A percentile compares a stretch with the other conserved stretches of the same genome.
Evolutionary conservation across 37 sponge, comb jelly and placozoan species (phyloP).

Genomic region (Ephydatia muelleri): DNA sequence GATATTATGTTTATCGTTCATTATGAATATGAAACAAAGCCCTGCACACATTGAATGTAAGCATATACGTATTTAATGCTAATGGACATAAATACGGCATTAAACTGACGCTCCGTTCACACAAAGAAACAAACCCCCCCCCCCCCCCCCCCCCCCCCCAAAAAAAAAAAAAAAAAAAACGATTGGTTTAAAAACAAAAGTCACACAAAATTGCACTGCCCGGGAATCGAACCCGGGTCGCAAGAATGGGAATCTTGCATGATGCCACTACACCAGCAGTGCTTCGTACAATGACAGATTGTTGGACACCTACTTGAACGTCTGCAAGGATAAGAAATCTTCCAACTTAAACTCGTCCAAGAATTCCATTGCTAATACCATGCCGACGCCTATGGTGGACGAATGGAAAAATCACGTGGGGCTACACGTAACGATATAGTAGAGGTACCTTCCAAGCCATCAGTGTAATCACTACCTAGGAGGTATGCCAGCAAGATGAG

Average conservation of each 20-base stretch:
- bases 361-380: conserved; percentile 84
- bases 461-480: conserved; percentile 95
- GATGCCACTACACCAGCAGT: conserved; percentile 91
- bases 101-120: no score
- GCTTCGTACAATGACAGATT: conserved; percentile 5
- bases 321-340: conserved; percentile 57
- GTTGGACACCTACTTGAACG: conserved; percentile 50
- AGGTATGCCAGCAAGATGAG: conserved; percentile 85
- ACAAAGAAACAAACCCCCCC: no score
- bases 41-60: no score
- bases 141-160: no score
- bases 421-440: background rate
- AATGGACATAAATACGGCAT: no score
- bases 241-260: conserved; percentile 94
- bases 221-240: conserved; percentile 96
- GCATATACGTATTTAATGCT: no score
- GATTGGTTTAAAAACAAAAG: background rate
- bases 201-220: conserved; percentile 73
- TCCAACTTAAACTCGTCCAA: conserved; percentile 68
- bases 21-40: no score
- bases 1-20: no score
- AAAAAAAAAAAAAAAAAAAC: background rate
- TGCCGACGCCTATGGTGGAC: conserved; percentile 73
- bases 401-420: background rate
- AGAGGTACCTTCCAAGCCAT: conserved; percentile 76